These are phyloP conservation scores for Idaea dimidiata DNA, from an alignment of 2,888 invertebrate genomes.

Conservation along the genomic window DNA sequence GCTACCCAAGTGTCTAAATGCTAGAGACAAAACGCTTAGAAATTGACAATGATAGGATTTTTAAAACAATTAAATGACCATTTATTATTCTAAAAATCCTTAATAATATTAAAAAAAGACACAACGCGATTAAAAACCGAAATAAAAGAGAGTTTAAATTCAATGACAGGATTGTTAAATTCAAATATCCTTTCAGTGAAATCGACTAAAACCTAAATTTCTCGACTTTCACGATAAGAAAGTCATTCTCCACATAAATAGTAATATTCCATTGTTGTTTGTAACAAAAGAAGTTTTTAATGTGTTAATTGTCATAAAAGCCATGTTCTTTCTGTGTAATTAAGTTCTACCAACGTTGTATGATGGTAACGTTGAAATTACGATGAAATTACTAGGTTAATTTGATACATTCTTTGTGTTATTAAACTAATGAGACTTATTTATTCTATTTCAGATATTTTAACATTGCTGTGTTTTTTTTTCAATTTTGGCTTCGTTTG, in stretches of 20 bases:
- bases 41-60: no score
- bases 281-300: neutral
- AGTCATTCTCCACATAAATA: neutral
- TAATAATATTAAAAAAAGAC: no score
- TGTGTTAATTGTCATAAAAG: conserved; percentile 1
- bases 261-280: neutral
- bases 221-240: neutral
- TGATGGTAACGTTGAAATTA: neutral
- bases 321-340: neutral
- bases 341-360: neutral
- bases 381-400: neutral
- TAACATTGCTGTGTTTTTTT: neutral
- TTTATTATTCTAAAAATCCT: no score
- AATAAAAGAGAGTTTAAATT: no score
- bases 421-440: neutral
- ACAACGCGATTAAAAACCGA: no score
- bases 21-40: no score
- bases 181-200: no score
- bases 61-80: no score
- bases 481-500: neutral
- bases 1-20: no score
- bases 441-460: neutral
- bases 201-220: neutral
- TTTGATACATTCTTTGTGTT: neutral
- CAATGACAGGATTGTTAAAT: no score